Base-by-base conservation (phyloP, 1,140 invertebrate genomes). In the Leptopilina boulardi region DNA sequence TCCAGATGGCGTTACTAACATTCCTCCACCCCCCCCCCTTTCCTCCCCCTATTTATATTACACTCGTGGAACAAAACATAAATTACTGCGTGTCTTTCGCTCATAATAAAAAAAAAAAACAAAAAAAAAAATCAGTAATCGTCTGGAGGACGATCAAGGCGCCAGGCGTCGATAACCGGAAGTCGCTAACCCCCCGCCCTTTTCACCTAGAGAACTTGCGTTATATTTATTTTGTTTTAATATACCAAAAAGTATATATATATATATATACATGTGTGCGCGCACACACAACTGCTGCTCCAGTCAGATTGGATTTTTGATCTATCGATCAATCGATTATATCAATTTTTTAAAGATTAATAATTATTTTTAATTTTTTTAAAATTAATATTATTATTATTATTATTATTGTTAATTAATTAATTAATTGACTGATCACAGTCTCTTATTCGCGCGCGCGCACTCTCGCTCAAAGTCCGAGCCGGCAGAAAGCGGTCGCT, bases 111-210 rank as follows among this genome's bases (percentile, higher is more conserved):
- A n/a, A n/a, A n/a, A n/a, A n/a, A n/a, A n/a, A n/a, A n/a, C n/a
- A n/a, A n/a, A n/a, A n/a, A n/a, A n/a, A 66, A 66, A 34, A 66
- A 66, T 66, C 26, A 0, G 59, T 66, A 30, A 56, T 56, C 41
- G 41, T 42, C 41, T 56, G 19, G 54, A 66, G 26, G 15, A 26
- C 59, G 59, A 34, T 30, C n/a, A 23, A 38, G 26, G 23, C 59
- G 59, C 59, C 59, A 30, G 59, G 59, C 59, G 59, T 23, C 59
- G 59, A 23, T 66, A 13, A 66, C 59, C 59, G 59, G 59, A 66
- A 30, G 59, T 66, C 15, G 4, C 23, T 13, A 23, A n/a, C 18
- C 19, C 51, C 11, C 51, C 18, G 51, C 21, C 44, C 44, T 47
- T 13, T 18, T n/a, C 44, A n/a, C 51, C n/a, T 10, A n/a, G 26